These are phyloP conservation scores for Lucilia sericata DNA, from an alignment of 1,140 invertebrate genomes.

Conservation along the genomic window DNA sequence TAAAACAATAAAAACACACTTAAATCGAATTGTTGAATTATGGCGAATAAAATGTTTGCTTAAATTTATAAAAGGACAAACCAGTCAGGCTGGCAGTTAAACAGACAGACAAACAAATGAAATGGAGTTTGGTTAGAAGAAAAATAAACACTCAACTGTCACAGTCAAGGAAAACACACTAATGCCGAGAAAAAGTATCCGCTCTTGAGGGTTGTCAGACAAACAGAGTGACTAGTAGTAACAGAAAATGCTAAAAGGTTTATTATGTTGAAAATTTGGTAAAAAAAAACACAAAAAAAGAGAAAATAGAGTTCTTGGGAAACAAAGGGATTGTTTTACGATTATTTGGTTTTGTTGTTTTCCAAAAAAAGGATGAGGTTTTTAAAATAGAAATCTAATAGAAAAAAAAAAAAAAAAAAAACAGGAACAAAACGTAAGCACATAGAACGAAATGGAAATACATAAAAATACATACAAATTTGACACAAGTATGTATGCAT, in stretches of 20 bases:
- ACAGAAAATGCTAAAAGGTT: neutral
- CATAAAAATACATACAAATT: neutral
- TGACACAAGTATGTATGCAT: neutral
- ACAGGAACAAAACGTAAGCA: too few species aligned
- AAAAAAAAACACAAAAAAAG: neutral
- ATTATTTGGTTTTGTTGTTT: neutral
- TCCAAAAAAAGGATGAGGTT: neutral
- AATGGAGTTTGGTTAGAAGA: neutral
- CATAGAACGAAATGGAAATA: neutral
- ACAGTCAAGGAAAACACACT: neutral
- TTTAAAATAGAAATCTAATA: neutral
- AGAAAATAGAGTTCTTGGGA: neutral
- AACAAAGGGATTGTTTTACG: neutral
- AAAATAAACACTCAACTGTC: slow-evolving; percentile 10
- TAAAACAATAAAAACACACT: too few species aligned
- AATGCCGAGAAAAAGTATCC: neutral
- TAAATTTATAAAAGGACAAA: neutral
- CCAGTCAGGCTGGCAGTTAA: neutral
- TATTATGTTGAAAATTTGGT: slow-evolving; percentile 14
- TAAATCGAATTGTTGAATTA: neutral
- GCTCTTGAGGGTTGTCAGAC: slow-evolving; percentile 1
- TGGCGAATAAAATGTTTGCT: neutral
- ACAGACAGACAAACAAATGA: neutral
- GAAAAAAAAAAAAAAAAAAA: neutral
- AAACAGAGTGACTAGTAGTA: neutral